Evolutionary conservation across 2,888 invertebrate genomes (phyloP), one percentile per base, ranked within the genome.

Genomic region (Parnassius orleans): DNA sequence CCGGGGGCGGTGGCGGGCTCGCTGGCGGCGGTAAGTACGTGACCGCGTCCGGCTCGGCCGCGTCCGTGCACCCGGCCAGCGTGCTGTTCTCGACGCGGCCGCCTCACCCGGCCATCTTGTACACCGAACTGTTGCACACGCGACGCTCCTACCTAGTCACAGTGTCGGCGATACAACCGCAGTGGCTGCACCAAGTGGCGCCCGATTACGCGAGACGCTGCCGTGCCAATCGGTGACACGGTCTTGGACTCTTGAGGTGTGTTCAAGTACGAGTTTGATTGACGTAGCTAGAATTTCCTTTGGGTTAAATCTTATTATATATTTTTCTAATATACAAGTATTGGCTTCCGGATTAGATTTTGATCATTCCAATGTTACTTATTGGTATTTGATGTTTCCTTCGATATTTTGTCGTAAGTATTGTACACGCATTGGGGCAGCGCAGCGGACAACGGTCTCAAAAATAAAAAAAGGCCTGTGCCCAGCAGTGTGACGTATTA

Each of bases 121-220:
- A 95, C 86, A 95, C 96, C 0, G 98, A 98, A 89, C 93, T 98
- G 53, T 94, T 98, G n/a, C 94, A 96, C 75, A 98, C 98, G 0
- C 93, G 93, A 63, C 95, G 96, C 71, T 93, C 95, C 68, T 98
- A 96, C 88, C 93, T 98, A 79, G 93, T 96, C 72, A 94, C 94
- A 64, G 90, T 96, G 51, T 95, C 96, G 10, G 93, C 94, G 47
- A 94, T 98, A 55, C 96, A 97, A 77, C 91, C 95, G 10, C 95
- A 96, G 42, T 98, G 98, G 98, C 85, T 98, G 65, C 90, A 80
- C 12, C 87, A 82, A 43, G 80, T 81, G 0, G 88, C 83, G 48
- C 87, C 87, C 0, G 83, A 84, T 0, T 88, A 83, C 68, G 87
- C 89, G 10, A 73, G 88, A 3, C 77, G 87, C 0, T 84, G 85